Evolutionary conservation across 2,113 vertebrate genomes (phyloP), one percentile per base, ranked within the genome.

Genomic region (Phycodurus eques): DNA sequence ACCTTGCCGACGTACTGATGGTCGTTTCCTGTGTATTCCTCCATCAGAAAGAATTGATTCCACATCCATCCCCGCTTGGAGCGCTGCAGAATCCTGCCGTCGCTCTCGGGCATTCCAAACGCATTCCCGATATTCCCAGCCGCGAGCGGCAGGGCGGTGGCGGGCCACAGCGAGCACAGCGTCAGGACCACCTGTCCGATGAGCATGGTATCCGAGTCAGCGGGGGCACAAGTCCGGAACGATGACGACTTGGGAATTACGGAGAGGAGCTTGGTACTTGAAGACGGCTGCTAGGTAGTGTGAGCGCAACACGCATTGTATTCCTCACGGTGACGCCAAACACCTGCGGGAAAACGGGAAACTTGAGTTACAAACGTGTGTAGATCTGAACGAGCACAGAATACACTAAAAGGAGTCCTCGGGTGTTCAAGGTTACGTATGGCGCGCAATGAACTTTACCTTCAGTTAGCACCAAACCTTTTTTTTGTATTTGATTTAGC

Each of bases 1-100:
- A 98, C 98, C 96, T 98, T 99, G 87, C 98, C 98, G 49, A 99
- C 98, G 0, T 99, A 99, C 71, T 99, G 98, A 73, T 95, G 95
- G 77, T 98, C 96, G 19, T 92, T 93, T 75, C 98, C 98, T 15
- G 94, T 93, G 76, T 98, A 99, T 78, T 99, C 98, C 86, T 99
- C 98, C 67, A 99, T 90, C 81, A 99, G 92, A 92, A 99, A 98
- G 93, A 99, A 99, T 78, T 98, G 97, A 91, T 99, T 99, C 98
- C 98, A 99, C 98, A 98, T 98, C 98, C 98, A 99, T 73, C 97
- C 96, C 31, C 98, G 93, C 74, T 98, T 99, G 87, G 91, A 93
- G 12, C 98, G 96, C 67, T 93, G 94, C 7, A 98, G 91, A 46
- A 91, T 84, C 91, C 90, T 92, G 66, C 92, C 93, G 20, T 92